Evolutionary conservation across 1,140 invertebrate genomes (phyloP), one percentile per base, ranked within the genome.

Genomic region (Macrotrachela quadricornifera): DNA sequence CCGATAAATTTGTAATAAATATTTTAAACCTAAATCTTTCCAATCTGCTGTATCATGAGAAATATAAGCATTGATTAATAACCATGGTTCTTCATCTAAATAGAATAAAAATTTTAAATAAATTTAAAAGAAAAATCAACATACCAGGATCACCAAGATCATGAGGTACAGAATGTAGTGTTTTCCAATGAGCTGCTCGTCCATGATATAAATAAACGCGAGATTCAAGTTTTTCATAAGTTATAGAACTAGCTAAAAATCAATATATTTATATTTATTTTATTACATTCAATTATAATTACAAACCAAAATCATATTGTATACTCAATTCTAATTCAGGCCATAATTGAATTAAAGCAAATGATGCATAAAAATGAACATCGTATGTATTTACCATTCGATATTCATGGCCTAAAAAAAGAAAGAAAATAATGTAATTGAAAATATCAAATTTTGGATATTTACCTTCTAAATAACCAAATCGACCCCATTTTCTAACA

Each of bases 351-450:
- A 79, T 76, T 54, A 94, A 71, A 4, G 85, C 82, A 64, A 83
- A 86, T 2, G 85, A 88, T 11, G 87, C 84, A 69, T 92, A 91
- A 70, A 88, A 88, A 71, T 91, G 86, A 15, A 94, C 87, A 71
- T 94, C 86, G 67, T 91, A 92, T 0, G 86, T 90, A 63, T 90
- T 91, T 62, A 84, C 86, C 85, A 92, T 91, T 60, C 83, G 75
- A 66, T 92, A 92, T 67, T 92, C 86, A 63, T 90, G 86, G 69
- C 71, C 21, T 30, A 30, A 8, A 30, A 30, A 30, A 30, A n/a
- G n/a, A n/a, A n/a, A n/a, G n/a, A n/a, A n/a, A n/a, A n/a, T n/a
- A n/a, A n/a, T n/a, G n/a, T n/a, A n/a, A n/a, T n/a, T n/a, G n/a
- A n/a, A n/a, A n/a, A n/a, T n/a, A n/a, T n/a, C n/a, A n/a, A n/a